Conservation (phyloP, 2,797 vertebrate genomes). For the Ibycter americanus region DNA sequence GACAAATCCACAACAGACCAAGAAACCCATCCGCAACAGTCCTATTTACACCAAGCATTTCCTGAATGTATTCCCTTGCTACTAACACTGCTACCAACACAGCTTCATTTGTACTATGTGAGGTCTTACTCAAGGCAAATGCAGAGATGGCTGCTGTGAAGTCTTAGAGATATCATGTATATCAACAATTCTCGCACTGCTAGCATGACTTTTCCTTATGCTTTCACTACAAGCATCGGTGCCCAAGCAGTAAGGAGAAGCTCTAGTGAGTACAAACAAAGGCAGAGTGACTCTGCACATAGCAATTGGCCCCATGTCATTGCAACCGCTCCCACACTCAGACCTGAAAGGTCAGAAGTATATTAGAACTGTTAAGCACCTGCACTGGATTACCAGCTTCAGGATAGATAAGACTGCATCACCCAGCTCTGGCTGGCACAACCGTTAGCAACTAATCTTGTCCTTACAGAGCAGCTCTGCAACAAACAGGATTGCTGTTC, state of each 20-base stretch:
- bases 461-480: not conserved
- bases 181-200: not conserved
- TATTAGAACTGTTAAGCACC: not conserved
- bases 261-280: not conserved
- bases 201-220: not conserved
- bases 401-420: not conserved
- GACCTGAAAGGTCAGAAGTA: slow-evolving; percentile 11
- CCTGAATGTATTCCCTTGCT: not conserved
- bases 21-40: not conserved
- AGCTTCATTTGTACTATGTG: not conserved
- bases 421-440: not conserved
- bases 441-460: not conserved
- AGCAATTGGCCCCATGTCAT: not conserved
- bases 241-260: not conserved
- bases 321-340: not conserved
- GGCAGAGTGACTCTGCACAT: not conserved
- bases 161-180: not conserved
- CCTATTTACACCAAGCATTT: not conserved
- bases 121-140: not conserved
- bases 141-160: not conserved
- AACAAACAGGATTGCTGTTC: not conserved
- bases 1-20: not conserved
- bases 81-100: not conserved
- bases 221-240: not conserved
- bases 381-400: not conserved